Percentiles rank a stretch among this genome's conserved stretches.
Evolutionary conservation across 2,888 invertebrate species (phyloP).

Genomic region (Latheticus oryzae): DNA sequence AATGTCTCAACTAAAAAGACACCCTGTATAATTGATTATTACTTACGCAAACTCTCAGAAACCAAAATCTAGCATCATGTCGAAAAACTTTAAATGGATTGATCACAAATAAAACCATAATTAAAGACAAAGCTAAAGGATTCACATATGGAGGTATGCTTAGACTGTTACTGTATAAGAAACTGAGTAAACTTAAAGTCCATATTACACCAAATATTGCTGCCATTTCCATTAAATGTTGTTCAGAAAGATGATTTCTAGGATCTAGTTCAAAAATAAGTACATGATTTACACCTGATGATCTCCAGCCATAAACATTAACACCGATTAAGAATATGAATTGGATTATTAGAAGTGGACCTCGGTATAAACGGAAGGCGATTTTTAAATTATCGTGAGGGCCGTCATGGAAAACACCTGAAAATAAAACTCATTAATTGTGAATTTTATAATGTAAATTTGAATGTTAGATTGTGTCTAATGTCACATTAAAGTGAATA

Average conservation of each 20-base stretch:
- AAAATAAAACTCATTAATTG: no score
- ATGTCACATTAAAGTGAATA: no score
- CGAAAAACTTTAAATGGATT: conserved; percentile 83
- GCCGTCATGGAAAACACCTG: conserved; percentile 68
- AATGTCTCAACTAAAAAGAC: no score
- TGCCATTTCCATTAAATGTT: conserved; percentile 82
- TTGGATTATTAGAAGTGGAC: conserved; percentile 80
- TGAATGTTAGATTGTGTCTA: no score
- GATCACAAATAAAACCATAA: conserved; percentile 77
- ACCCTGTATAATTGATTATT: no score
- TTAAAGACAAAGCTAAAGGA: conserved; percentile 76
- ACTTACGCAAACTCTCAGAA: conserved; percentile 72
- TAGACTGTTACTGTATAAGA: conserved; percentile 73
- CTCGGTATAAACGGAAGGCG: conserved; percentile 82
- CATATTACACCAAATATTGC: conserved; percentile 82
- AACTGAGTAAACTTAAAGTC: conserved; percentile 75
- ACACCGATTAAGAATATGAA: conserved; percentile 83
- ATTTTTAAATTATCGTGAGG: conserved; percentile 72
- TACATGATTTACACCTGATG: conserved; percentile 86
- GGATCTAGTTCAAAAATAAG: conserved; percentile 87
- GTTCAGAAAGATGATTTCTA: conserved; percentile 79
- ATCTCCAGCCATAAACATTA: conserved; percentile 85
- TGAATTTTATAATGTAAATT: no score
- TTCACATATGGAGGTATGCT: conserved; percentile 82
- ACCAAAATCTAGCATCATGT: conserved; percentile 83